Evolutionary conservation across 2,888 invertebrate species (phyloP).

Genomic region (Sarcophaga subvicina): DNA sequence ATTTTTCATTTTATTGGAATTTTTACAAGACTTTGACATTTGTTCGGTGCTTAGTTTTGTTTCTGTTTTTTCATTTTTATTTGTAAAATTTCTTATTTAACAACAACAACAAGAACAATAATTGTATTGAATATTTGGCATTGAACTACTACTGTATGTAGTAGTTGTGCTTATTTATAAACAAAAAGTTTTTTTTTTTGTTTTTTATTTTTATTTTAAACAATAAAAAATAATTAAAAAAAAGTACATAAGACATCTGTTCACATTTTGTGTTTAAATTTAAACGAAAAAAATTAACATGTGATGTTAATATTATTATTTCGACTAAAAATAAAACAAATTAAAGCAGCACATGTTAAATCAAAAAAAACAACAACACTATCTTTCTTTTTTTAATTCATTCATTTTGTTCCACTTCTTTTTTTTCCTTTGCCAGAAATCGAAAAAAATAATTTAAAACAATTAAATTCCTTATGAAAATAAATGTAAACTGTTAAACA

Average conservation of each 20-base stretch:
- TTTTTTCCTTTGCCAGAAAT: not conserved
- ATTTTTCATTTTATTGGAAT: conserved; percentile 16
- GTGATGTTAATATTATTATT: conserved; percentile 11
- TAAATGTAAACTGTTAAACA: too few relatives aligned
- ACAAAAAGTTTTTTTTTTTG: not conserved
- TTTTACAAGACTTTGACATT: conserved; percentile 58
- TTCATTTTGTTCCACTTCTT: too few relatives aligned
- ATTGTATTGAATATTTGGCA: conserved; percentile 32
- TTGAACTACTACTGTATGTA: conserved; percentile 15
- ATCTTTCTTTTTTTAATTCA: too few relatives aligned
- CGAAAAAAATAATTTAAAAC: not conserved
- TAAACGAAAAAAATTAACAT: conserved; percentile 17
- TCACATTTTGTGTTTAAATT: conserved; percentile 28
- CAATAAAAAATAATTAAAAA: conserved; percentile 13
- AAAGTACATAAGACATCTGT: conserved; percentile 36
- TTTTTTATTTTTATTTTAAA: not conserved
- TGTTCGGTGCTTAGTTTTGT: not conserved
- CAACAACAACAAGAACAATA: not conserved
- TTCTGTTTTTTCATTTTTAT: not conserved
- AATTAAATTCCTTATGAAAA: not conserved
- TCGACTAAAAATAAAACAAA: not conserved
- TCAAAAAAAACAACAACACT: not conserved
- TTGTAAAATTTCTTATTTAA: conserved; percentile 8
- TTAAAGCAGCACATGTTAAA: conserved; percentile 29
- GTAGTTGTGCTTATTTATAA: not conserved